A percentile compares a stretch with the other conserved stretches of the same genome.
Conservation (phyloP, 1,140 invertebrate genomes). For the Bombus picipes region DNA sequence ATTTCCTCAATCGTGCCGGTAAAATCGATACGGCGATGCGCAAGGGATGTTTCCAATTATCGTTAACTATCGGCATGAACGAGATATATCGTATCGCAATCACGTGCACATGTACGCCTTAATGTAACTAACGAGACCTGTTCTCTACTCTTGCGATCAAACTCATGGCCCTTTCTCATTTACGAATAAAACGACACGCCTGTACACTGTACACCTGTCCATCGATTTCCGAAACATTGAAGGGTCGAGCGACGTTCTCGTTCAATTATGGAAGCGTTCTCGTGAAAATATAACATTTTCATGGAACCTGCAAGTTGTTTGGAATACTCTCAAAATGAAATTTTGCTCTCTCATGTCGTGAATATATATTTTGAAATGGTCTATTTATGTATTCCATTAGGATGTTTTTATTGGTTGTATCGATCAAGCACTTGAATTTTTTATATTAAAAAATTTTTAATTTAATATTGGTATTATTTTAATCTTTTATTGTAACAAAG, state of each 20-base stretch:
- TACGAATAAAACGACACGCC: conserved; percentile 29
- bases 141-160: conserved; percentile 13
- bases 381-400: neutral
- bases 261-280: neutral
- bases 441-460: neutral
- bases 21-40: conserved; percentile 65
- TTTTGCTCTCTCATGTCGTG: neutral
- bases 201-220: conserved; percentile 14
- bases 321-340: neutral
- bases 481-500: no score
- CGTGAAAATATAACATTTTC: neutral
- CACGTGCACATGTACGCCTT: conserved; percentile 47
- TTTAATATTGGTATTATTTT: neutral
- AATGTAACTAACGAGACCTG: conserved; percentile 54
- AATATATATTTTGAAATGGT: neutral
- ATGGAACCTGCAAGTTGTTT: neutral
- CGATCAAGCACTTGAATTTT: neutral
- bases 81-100: conserved; percentile 65
- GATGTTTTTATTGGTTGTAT: neutral
- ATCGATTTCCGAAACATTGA: conserved; percentile 19
- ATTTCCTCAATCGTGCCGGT: conserved; percentile 73
- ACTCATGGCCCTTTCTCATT: conserved; percentile 17
- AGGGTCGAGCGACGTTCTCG: neutral
- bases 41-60: conserved; percentile 77
- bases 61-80: conserved; percentile 69